phyloP scores from a whole-genome alignment of 2,888 invertebrate genomes.

The Thalpophila matura region DNA sequence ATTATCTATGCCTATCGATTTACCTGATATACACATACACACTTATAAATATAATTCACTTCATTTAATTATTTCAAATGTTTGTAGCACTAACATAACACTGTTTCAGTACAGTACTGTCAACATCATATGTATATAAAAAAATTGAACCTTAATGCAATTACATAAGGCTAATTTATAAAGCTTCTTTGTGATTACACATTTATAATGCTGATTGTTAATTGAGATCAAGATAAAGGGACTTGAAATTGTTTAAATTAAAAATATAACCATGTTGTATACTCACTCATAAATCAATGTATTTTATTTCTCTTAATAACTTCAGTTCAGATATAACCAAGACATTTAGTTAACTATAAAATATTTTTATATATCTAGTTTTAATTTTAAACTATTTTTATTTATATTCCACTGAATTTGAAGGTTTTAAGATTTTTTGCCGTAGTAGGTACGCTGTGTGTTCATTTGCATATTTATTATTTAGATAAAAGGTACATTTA shows the following conservation, averaged over 20 bases:
- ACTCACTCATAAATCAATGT: not conserved
- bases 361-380: slow-evolving; percentile 4
- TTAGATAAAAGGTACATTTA: not conserved
- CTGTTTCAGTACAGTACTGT: slow-evolving; percentile 38
- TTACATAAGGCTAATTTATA: slow-evolving; percentile 10
- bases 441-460: slow-evolving; percentile 5
- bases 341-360: slow-evolving; percentile 11
- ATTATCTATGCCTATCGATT: slow-evolving; percentile 20
- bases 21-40: slow-evolving; percentile 31
- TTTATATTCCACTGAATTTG: slow-evolving; percentile 1
- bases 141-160: slow-evolving; percentile 11
- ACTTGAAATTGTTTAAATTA: slow-evolving; percentile 3
- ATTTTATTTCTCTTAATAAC: slow-evolving; percentile 16
- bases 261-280: not conserved
- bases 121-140: slow-evolving; percentile 55
- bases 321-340: slow-evolving; percentile 4
- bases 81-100: slow-evolving; percentile 19
- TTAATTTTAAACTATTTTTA: slow-evolving; percentile 13
- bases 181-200: slow-evolving; percentile 25
- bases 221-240: slow-evolving; percentile 57
- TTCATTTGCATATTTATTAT: not conserved
- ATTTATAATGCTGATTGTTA: slow-evolving; percentile 54
- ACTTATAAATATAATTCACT: slow-evolving; percentile 22
- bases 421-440: slow-evolving; percentile 9
- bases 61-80: slow-evolving; percentile 16